Base-by-base conservation (phyloP, 2,888 invertebrate species). In the Aleiodes alternator region DNA sequence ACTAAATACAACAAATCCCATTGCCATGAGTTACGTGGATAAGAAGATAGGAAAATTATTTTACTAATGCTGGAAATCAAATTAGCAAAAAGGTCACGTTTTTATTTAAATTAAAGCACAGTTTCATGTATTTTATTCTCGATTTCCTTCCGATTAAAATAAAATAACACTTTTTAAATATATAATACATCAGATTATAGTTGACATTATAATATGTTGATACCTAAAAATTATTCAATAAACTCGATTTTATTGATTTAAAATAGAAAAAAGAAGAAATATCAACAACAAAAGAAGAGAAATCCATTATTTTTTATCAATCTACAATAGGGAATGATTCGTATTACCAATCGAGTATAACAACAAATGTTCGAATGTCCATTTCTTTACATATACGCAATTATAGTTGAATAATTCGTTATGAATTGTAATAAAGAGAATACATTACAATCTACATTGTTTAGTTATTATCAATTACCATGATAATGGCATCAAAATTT, bases 171-270 rank as follows among this genome's bases (percentile, higher is more conserved):
- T 83, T 78, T 75, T 81, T 81, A 82, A 80, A 81, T 78, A 81
- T 80, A 82, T 85, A 84, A 82, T 85, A 85, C 82, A 84, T 83
- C 78, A 82, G 81, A 76, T 83, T 85, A 82, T 76, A 83, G 75
- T 76, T 61, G 34, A 34, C 34, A 48, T 76, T 77, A 57, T 78
- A 34, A 34, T 34, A 57, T 73, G 55, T 78, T 50, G 53, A 73
- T 77, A 77, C 48, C 48, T 57, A 77, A 73, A 69, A 71, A 70
- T 75, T 76, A 51, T 75, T 76, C 72, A 50, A 50, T 16, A n/a
- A 16, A 51, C 50, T 11, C 55, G 50, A 14, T 72, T 23, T 34
- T 23, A 34, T 34, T 51, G 34, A 7, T 55, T 7, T 53, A 11
- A 61, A 61, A 12, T n/a, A n/a, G n/a, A 34, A 66, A 5, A 12